Evolutionary conservation across 2,888 invertebrate species (phyloP), one percentile per base, ranked within the genome.

Genomic region (Chymomyza procnemis): DNA sequence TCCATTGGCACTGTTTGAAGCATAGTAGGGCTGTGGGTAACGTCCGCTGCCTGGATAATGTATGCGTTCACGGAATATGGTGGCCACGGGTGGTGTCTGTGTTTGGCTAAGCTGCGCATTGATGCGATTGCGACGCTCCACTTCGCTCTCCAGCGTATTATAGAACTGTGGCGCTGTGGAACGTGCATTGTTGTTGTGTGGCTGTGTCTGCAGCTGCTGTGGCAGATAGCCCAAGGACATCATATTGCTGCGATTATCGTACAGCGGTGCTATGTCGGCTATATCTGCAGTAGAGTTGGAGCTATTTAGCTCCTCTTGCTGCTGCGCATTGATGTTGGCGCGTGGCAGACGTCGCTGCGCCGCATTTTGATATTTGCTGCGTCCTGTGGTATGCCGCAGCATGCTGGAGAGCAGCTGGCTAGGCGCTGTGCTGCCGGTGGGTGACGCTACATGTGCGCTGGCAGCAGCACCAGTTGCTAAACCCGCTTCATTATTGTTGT

Each of bases 61-160:
- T 4, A 89, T 88, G 59, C 90, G 86, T 52, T 90, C 90, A 55
- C 90, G 79, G 67, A 89, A 91, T 65, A 91, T 91, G 34, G 91
- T 91, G 14, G 91, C 82, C 30, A 90, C 88, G 2, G 80, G 80
- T 2, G 83, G 73, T 5, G 68, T 74, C 8, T 80, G 80, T 0
- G 73, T 69, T 68, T 88, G 88, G 54, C 89, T 89, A 5, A 90
- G 76, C 59, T 90, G 90, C 26, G 89, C 90, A 66, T 91, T 91
- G 34, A 91, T 89, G 47, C 90, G 89, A 76, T 91, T 91, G 60
- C 90, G 76, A 0, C 90, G 86, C 71, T 90, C 90, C 58, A 91
- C 90, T 64, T 91, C 91, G 71, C 78, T 90, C 69, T 91, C 91
- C 21, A 90, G 79, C 47, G 89, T 88, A 47, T 89, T 90, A 71